Evolutionary conservation across 53 echinoderm and acorn worm species (phyloP).

Genomic region (Astropecten irregularis): DNA sequence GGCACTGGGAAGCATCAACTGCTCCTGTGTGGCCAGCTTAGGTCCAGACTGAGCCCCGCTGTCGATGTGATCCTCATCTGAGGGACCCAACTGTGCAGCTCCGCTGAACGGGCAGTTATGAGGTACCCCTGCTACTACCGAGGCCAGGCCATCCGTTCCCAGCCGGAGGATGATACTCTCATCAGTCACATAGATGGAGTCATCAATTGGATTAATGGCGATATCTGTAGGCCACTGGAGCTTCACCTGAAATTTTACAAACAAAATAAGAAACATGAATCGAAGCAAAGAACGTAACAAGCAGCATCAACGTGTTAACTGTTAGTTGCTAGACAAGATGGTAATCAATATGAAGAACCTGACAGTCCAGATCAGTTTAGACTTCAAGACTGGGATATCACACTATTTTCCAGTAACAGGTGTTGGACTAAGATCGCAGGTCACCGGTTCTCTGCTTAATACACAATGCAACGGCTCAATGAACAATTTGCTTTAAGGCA

Average conservation of each 20-base stretch:
- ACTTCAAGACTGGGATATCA: no score
- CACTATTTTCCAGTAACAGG: no score
- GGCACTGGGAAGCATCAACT: conserved; percentile 74
- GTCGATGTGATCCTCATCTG: conserved; percentile 43
- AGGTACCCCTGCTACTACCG: conserved; percentile 87
- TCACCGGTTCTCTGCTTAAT: no score
- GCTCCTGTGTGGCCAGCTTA: conserved; percentile 70
- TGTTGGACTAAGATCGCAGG: no score
- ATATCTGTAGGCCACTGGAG: conserved; percentile 94
- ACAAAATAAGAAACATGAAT: background rate
- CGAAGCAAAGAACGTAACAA: background rate
- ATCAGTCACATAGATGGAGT: conserved; percentile 86
- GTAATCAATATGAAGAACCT: no score
- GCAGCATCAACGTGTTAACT: background rate
- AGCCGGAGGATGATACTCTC: conserved; percentile 81
- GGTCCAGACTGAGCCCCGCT: conserved; percentile 34
- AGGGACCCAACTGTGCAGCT: conserved; percentile 43
- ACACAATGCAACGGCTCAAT: no score
- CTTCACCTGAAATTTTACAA: conserved; percentile 87
- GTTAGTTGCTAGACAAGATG: no score
- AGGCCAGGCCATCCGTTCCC: conserved; percentile 72
- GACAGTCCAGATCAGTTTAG: no score
- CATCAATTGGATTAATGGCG: conserved; percentile 91
- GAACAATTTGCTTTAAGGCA: no score
- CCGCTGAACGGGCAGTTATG: conserved; percentile 74